Percentiles rank a stretch among this genome's conserved stretches.
phyloP scores from a whole-genome alignment of 2,888 invertebrate genomes.

The Cheilosia vulpina region DNA sequence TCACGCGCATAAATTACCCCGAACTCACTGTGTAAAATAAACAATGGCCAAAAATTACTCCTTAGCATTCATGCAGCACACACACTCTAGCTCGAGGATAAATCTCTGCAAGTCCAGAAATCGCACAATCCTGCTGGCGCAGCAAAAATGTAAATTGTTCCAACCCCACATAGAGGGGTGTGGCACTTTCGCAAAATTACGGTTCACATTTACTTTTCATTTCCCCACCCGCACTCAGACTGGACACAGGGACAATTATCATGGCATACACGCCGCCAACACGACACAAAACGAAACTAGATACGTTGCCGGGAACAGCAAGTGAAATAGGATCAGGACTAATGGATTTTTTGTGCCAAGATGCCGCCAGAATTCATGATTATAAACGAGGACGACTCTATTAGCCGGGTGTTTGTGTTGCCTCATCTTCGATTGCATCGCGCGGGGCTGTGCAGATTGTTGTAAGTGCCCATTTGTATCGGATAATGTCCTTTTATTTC shows the following conservation, averaged over 20 bases:
- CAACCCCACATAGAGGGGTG: not conserved
- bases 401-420: not conserved
- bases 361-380: conserved; percentile 50
- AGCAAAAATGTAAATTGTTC: conserved; percentile 19
- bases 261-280: not conserved
- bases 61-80: conserved; percentile 58
- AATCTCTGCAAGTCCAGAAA: conserved; percentile 20
- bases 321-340: conserved; percentile 40
- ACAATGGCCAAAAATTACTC: conserved; percentile 69
- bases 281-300: conserved; percentile 5
- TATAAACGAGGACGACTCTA: conserved; percentile 13
- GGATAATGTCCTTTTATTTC: conserved; percentile 49
- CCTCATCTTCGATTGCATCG: conserved; percentile 37
- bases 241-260: conserved; percentile 47
- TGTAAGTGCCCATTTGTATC: conserved; percentile 33
- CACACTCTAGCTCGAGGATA: conserved; percentile 16
- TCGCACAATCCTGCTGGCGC: conserved; percentile 51
- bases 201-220: conserved; percentile 35
- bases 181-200: conserved; percentile 39
- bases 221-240: not conserved
- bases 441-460: not conserved
- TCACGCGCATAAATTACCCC: conserved; percentile 53
- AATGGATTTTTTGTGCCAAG: conserved; percentile 61
- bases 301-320: conserved; percentile 36
- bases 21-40: not conserved